phyloP scores from a whole-genome alignment of 2,113 vertebrate genomes.

The Bufo gargarizans region DNA sequence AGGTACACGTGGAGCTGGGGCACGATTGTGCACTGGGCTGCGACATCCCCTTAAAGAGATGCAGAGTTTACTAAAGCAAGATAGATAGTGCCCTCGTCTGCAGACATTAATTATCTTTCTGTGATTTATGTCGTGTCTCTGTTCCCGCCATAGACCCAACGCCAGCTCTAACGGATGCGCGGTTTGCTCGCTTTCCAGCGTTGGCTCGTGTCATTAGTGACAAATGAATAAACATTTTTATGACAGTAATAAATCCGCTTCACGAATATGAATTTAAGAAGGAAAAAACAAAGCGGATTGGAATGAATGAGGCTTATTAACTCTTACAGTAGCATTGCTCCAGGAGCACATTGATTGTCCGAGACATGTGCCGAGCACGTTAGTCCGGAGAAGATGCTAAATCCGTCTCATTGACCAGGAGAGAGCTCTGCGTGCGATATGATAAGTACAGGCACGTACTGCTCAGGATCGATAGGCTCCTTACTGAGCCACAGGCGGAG shows the following conservation, averaged over 20 bases:
- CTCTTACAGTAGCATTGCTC: background rate
- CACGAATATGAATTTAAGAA: slow-evolving; percentile 3
- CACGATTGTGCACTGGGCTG: background rate
- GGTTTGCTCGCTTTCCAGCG: background rate
- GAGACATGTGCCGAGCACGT: slow-evolving; percentile 31
- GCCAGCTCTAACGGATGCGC: background rate
- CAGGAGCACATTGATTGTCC: slow-evolving; percentile 18
- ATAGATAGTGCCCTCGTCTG: slow-evolving; percentile 1
- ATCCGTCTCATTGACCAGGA: slow-evolving; percentile 14
- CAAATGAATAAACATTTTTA: slow-evolving; percentile 34
- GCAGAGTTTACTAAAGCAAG: background rate
- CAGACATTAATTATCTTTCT: slow-evolving; percentile 19
- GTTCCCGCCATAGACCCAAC: background rate
- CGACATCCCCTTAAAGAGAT: background rate
- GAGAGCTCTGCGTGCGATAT: slow-evolving; percentile 30
- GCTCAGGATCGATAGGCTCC: slow-evolving; percentile 13
- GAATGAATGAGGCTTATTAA: slow-evolving; percentile 33
- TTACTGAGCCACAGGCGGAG: slow-evolving; percentile 17
- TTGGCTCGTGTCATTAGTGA: slow-evolving; percentile 22
- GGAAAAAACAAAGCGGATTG: background rate
- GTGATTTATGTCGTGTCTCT: background rate
- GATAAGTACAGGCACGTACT: slow-evolving; percentile 8
- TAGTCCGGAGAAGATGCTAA: background rate
- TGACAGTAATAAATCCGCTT: slow-evolving; percentile 34
- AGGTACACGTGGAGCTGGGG: background rate